Base-by-base conservation (phyloP, 1,140 invertebrate genomes). In the Stratiolaelaps scimitus region DNA sequence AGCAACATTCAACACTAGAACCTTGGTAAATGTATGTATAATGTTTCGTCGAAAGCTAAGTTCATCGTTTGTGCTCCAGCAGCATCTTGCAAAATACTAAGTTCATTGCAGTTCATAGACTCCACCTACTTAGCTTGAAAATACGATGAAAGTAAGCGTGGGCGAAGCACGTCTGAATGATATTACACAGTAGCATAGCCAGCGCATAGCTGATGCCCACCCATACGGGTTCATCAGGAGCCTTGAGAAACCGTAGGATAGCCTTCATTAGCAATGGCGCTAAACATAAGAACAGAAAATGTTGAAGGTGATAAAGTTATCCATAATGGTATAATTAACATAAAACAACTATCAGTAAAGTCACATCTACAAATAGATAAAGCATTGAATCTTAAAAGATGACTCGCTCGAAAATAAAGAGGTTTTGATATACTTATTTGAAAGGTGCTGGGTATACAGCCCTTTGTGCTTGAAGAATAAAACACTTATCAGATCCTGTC, bases 111-210 rank as follows among this genome's bases (percentile, higher is more conserved):
- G n/a, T n/a, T n/a, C n/a, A n/a, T n/a, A n/a, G n/a, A n/a, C n/a
- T n/a, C n/a, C n/a, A 72, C 47, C 28, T 15, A 48, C 47, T 28
- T 7, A 48, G 47, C 28, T 4, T 4, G 47, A 87, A 89, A 88
- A 93, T 93, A 40, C 85, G 80, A 72, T 90, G 84, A 75, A 92
- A 93, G 75, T 94, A 95, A 70, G 90, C 87, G 0, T 86, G 83
- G 7, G 96, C 75, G 17, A 97, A 77, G 46, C 98, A 72, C 0
- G 92, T 95, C 45, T 72, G 68, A 20, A 71, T 4, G 1, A 47
- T 67, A 0, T 67, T 40, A 43, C 56, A 65, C 20, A 70, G 6
- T 23, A 79, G 73, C 69, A 79, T 71, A 0, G 74, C 69, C 2
- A 81, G 74, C 0, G 89, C 84, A 76, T 89, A 94, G 5, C 91